These are phyloP conservation scores for Brachyptera putata DNA, from an alignment of 2,888 invertebrate species.

Conservation along the genomic window DNA sequence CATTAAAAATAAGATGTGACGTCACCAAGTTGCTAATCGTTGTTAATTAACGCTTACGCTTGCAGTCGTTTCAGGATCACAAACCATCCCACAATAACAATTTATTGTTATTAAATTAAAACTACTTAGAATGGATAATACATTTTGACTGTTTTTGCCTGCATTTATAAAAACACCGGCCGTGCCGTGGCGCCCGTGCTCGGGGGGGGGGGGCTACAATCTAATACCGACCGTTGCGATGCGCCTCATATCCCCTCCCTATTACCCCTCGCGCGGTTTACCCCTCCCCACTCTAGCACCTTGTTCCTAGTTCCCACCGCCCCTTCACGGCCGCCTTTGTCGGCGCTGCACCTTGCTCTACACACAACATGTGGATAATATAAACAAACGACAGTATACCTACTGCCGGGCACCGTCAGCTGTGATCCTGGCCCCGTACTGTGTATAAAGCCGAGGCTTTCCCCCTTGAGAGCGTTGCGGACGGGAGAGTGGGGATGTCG, in stretches of 20 bases:
- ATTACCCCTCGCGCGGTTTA: constrained; percentile 7
- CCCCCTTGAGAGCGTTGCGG: neutral
- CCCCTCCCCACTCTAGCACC: constrained; percentile 19
- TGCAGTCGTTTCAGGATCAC: no score
- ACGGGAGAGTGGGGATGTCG: constrained; percentile 12
- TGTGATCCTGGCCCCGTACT: constrained; percentile 35
- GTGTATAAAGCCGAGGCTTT: constrained; percentile 10
- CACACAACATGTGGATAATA: constrained; percentile 47
- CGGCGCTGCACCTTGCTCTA: constrained; percentile 43
- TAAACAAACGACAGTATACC: constrained; percentile 51
- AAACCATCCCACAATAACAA: no score
- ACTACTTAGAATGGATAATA: no score
- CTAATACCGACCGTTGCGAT: neutral
- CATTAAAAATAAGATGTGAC: no score
- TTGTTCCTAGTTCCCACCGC: constrained; percentile 31
- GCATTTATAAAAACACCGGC: no score
- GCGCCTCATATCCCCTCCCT: neutral
- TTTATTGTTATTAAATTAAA: no score
- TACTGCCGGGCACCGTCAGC: constrained; percentile 38
- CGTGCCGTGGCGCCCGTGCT: neutral
- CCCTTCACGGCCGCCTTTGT: constrained; percentile 37
- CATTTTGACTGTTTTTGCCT: no score
- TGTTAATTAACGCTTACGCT: no score
- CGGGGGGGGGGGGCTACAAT: neutral
- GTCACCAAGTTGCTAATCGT: no score